These are phyloP conservation scores for Poecilia velifera DNA, from an alignment of 2,797 vertebrate species.

Conservation along the genomic window DNA sequence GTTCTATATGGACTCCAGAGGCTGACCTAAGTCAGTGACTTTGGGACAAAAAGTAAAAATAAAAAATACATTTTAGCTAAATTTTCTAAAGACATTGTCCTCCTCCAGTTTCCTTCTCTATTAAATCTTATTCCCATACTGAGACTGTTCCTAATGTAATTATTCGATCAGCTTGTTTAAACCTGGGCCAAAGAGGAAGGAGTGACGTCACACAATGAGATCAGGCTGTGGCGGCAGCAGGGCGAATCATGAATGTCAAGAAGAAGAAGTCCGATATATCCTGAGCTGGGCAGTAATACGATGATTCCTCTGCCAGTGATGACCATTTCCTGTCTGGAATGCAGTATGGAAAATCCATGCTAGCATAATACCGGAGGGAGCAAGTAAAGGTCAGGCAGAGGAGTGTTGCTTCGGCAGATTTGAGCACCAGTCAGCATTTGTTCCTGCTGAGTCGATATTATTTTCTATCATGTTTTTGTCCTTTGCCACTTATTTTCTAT, in stretches of 20 bases:
- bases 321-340: conserved; percentile 50
- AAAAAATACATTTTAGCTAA: neutral
- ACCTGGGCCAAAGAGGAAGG: neutral
- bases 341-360: conserved; percentile 64
- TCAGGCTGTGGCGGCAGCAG: conserved; percentile 33
- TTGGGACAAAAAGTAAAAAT: neutral
- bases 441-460: conserved; percentile 48
- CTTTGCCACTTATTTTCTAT: neutral
- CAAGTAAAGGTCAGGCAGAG: conserved; percentile 36
- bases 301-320: conserved; percentile 51
- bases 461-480: conserved; percentile 3
- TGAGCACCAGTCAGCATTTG: conserved; percentile 56
- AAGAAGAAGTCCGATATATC: conserved; percentile 32
- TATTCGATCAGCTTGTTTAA: neutral
- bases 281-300: conserved; percentile 25
- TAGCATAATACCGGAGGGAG: conserved; percentile 37
- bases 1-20: neutral
- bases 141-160: neutral
- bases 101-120: neutral
- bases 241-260: conserved; percentile 33
- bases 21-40: neutral
- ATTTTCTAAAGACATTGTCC: neutral
- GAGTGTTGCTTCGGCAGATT: conserved; percentile 29
- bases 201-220: conserved; percentile 41
- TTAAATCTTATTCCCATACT: neutral